phyloP scores from a whole-genome alignment of 2,888 invertebrate species.

The Orthosia gracilis region DNA sequence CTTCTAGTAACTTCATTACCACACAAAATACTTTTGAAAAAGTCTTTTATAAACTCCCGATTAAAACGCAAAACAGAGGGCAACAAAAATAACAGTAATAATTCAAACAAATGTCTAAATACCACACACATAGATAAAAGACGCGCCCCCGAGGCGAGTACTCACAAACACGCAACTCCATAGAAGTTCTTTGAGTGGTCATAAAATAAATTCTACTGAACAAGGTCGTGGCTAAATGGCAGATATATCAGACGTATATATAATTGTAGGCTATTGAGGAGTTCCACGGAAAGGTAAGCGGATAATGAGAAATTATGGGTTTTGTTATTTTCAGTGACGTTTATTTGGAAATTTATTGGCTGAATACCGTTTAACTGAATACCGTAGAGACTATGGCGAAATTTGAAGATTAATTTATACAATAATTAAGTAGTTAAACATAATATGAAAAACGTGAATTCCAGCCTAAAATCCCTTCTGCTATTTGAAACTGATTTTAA shows the following conservation, averaged over 20 bases:
- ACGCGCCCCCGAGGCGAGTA: slow-evolving; percentile 37
- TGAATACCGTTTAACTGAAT: background rate
- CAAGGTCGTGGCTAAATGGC: slow-evolving; percentile 48
- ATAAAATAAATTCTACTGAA: slow-evolving; percentile 53
- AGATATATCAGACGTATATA: slow-evolving; percentile 28
- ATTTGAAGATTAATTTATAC: background rate
- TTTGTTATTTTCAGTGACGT: background rate
- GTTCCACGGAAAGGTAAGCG: slow-evolving; percentile 1
- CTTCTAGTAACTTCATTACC: background rate
- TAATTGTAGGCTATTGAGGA: slow-evolving; percentile 36
- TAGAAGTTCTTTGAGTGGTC: slow-evolving; percentile 52
- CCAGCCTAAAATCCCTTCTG: too few relatives aligned
- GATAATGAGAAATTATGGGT: slow-evolving; percentile 25
- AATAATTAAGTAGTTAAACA: too few relatives aligned
- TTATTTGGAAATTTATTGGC: slow-evolving; percentile 1
- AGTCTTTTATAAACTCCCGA: background rate
- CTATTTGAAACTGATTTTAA: too few relatives aligned
- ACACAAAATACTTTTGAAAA: slow-evolving; percentile 7
- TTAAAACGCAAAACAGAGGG: slow-evolving; percentile 2
- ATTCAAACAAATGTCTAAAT: slow-evolving; percentile 38
- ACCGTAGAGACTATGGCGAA: background rate
- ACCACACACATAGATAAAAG: slow-evolving; percentile 31
- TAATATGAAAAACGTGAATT: too few relatives aligned
- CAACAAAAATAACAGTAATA: slow-evolving; percentile 3
- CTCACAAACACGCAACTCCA: slow-evolving; percentile 57